Conservation (phyloP, 2,888 invertebrate species). For the Tuberolachnus salignus region DNA sequence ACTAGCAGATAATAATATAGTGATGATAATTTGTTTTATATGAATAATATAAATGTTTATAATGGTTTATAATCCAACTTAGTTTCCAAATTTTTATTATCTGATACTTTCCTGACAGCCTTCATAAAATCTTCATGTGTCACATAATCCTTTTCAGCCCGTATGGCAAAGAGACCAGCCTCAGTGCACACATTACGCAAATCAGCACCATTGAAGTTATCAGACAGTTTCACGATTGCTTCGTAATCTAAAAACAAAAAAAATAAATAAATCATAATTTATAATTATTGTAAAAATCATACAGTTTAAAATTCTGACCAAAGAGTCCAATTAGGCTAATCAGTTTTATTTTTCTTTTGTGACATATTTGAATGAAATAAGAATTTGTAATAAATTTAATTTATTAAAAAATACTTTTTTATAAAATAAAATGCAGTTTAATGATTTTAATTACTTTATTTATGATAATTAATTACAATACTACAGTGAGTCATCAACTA, state of each 20-base stretch:
- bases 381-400: too few species aligned
- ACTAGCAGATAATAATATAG: conserved; percentile 1
- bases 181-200: conserved; percentile 98
- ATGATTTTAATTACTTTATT: too few species aligned
- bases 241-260: conserved; percentile 77
- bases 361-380: too few species aligned
- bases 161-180: conserved; percentile 96
- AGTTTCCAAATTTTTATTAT: conserved; percentile 98
- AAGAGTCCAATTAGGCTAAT: too few species aligned
- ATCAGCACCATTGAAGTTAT: conserved; percentile 99
- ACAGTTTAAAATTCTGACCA: too few species aligned
- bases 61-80: conserved; percentile 99
- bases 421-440: too few species aligned
- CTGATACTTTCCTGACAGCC: conserved; percentile 97
- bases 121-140: conserved; percentile 99
- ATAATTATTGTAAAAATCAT: too few species aligned
- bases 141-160: conserved; percentile 96
- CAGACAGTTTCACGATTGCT: conserved; percentile 96
- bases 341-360: too few species aligned
- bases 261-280: too few species aligned
- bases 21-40: neutral
- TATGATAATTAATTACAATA: too few species aligned
- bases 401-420: too few species aligned
- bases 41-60: conserved; percentile 65
- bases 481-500: too few species aligned